Percentiles rank a stretch among this genome's conserved stretches.
Conservation (phyloP, 2,113 vertebrate genomes). For the Herpetotheres cachinnans region DNA sequence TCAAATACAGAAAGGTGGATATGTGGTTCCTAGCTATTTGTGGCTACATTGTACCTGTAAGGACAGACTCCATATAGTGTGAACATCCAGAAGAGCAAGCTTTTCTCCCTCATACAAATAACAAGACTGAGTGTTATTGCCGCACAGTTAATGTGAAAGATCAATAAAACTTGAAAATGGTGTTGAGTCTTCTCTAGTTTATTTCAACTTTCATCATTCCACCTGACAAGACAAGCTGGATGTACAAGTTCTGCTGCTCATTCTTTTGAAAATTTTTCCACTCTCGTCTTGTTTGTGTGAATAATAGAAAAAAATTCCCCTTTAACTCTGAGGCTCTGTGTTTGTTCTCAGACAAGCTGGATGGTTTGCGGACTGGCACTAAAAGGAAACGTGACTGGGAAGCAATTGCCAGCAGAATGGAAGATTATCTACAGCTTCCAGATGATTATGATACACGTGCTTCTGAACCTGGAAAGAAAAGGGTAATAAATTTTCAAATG, state of each 20-base stretch:
- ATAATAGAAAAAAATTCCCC: neutral
- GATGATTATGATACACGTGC: constrained; percentile 95
- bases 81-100: neutral
- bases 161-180: constrained; percentile 59
- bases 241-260: constrained; percentile 41
- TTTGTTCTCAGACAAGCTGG: constrained; percentile 92
- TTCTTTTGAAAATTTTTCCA: constrained; percentile 52
- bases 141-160: constrained; percentile 8
- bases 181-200: constrained; percentile 55
- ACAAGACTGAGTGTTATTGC: constrained; percentile 1
- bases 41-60: constrained; percentile 28
- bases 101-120: constrained; percentile 15
- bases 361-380: constrained; percentile 88
- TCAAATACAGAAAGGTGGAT: constrained; percentile 5
- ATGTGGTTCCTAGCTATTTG: neutral
- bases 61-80: neutral
- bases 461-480: constrained; percentile 96
- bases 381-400: constrained; percentile 93
- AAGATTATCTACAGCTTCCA: constrained; percentile 96
- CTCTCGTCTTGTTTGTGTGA: constrained; percentile 61
- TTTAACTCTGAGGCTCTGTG: constrained; percentile 75
- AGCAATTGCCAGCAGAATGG: constrained; percentile 84
- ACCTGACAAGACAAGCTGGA: constrained; percentile 57
- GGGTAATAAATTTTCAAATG: constrained; percentile 76
- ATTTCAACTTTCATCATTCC: constrained; percentile 33